Base-by-base conservation (phyloP, 2,797 vertebrate species). In the Pipistrellus nathusii region DNA sequence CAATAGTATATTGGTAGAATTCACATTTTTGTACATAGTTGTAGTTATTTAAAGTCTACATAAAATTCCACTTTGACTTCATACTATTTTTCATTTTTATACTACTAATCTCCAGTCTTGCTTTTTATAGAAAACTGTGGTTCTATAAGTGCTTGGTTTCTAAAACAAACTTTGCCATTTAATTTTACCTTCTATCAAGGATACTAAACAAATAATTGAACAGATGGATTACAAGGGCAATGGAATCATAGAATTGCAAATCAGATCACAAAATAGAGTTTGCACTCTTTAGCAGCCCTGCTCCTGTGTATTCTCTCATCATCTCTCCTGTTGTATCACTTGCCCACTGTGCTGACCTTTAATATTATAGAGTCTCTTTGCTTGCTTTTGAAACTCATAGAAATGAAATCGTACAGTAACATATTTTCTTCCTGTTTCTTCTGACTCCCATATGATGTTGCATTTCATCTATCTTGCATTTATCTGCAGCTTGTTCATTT, bases 221-320 rank as follows among this genome's bases (percentile, higher is more conserved):
- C 38, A 80, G 8, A 57, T 1, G 12, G 23, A 32, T 72, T 25
- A 4, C 6, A 38, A 59, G n/a, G 6, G 35, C 6, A 17, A 5
- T 27, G 44, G 46, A 41, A 21, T 1, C 20, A 46, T 13, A 2
- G 0, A 20, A 13, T 55, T 72, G 23, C 25, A 48, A 12, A 30
- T 66, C n/a, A 73, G n/a, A 27, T 27, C 12, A 17, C 9, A 44
- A 14, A 41, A 59, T 2, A 17, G 4, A 21, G 2, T 68, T 38
- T 32, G 7, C 12, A 9, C 30, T 30, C 8, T 20, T 17, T 21
- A 7, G 6, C 5, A 35, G 12, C 7, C 3, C 15, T 6, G 17
- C 15, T 6, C 21, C 15, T 13, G 2, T 5, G 38, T 38, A 38
- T 38, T 6, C 0, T 5, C 44, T 59, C 3, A 23, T 3, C 0